Evolutionary conservation across 2,797 vertebrate genomes (phyloP).

Genomic region (Gambusia yucatana): DNA sequence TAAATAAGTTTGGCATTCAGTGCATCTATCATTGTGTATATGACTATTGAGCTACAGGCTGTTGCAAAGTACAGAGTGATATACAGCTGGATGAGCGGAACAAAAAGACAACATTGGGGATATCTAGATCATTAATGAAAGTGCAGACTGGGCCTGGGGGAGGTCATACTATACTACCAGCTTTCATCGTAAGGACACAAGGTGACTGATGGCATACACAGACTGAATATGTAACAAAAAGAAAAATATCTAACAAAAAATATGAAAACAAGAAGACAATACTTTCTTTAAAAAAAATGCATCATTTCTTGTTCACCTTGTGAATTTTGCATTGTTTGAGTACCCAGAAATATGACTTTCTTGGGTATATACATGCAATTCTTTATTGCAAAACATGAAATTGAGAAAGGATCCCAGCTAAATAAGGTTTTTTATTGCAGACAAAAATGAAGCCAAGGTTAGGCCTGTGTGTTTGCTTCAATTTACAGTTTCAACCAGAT

Average conservation of each 20-base stretch:
- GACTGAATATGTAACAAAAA: not conserved
- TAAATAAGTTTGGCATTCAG: not conserved
- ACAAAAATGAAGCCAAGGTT: not conserved
- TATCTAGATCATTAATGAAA: slow-evolving; percentile 12
- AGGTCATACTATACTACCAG: slow-evolving; percentile 4
- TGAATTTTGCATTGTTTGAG: not conserved
- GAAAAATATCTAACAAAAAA: not conserved
- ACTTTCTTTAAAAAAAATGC: not conserved
- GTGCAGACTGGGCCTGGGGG: not conserved
- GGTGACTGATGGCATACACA: not conserved
- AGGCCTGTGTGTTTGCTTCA: not conserved
- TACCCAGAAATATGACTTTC: not conserved
- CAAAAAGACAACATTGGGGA: not conserved
- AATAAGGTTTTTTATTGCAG: not conserved
- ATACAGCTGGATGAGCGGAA: not conserved
- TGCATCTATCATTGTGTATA: not conserved
- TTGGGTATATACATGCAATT: not conserved
- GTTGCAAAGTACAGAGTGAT: not conserved
- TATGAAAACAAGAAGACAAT: not conserved
- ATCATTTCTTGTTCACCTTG: not conserved
- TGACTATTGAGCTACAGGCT: not conserved
- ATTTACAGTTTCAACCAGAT: not conserved
- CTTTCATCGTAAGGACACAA: not conserved
- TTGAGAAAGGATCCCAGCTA: not conserved
- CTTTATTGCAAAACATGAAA: not conserved